Conservation (phyloP, 2,113 vertebrate species). For the Syngnathus typhle region DNA sequence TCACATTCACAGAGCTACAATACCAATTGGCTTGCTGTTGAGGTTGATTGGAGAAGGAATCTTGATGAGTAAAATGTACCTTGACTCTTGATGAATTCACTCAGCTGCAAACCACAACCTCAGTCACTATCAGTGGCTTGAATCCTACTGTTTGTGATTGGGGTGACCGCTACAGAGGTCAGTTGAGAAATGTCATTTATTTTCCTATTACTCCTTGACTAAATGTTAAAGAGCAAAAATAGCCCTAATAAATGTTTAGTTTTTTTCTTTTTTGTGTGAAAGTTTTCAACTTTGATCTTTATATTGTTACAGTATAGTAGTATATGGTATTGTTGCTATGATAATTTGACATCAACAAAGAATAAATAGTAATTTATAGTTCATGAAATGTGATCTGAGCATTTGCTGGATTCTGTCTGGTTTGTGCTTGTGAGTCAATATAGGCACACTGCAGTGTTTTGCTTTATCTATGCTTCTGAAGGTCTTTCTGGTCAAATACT, state of each 20-base stretch:
- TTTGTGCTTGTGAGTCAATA: constrained; percentile 21
- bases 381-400: not conserved
- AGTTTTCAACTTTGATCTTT: not conserved
- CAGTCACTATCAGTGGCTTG: constrained; percentile 42
- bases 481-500: constrained; percentile 32
- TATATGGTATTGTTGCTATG: not conserved
- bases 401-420: not conserved
- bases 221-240: constrained; percentile 24
- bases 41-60: constrained; percentile 51
- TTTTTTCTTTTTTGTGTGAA: no score
- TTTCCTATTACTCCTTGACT: constrained; percentile 14
- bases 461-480: constrained; percentile 34
- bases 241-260: not conserved
- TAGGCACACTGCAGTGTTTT: constrained; percentile 14
- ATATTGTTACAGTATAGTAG: not conserved
- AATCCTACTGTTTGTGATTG: constrained; percentile 35
- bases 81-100: constrained; percentile 66
- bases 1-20: constrained; percentile 44
- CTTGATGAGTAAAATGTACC: constrained; percentile 60
- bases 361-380: not conserved
- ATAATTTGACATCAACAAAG: not conserved
- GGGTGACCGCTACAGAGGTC: constrained; percentile 53
- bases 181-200: constrained; percentile 6
- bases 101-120: constrained; percentile 37
- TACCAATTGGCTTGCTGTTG: constrained; percentile 51